Conservation (phyloP, 2,888 invertebrate species). For the Epinotia nisella region DNA sequence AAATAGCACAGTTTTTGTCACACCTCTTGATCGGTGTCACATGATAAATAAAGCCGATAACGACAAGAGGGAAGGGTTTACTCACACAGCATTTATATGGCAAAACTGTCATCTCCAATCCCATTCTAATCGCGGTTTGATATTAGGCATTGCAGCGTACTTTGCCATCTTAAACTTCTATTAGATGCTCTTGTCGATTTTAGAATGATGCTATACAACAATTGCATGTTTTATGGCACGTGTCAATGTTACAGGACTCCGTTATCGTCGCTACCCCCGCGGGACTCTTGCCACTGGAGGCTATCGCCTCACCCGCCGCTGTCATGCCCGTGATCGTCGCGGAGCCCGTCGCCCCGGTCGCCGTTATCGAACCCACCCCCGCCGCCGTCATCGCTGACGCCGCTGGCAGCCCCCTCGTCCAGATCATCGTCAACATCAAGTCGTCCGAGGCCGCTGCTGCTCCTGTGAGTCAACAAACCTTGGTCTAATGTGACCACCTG, state of each 20-base stretch:
- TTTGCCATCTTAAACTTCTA: too few relatives aligned
- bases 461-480: conserved; percentile 12
- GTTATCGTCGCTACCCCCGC: conserved; percentile 41
- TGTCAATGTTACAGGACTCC: conserved; percentile 22
- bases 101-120: too few relatives aligned
- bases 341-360: conserved; percentile 17
- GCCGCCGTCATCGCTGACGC: conserved; percentile 45
- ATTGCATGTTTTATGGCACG: neutral
- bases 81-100: too few relatives aligned
- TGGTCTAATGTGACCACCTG: neutral
- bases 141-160: too few relatives aligned
- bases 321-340: conserved; percentile 34
- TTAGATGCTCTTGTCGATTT: too few relatives aligned
- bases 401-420: conserved; percentile 53
- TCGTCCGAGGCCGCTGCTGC: conserved; percentile 34
- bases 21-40: too few relatives aligned
- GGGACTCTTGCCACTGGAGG: conserved; percentile 38
- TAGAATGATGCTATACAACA: too few relatives aligned
- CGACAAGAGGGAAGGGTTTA: too few relatives aligned
- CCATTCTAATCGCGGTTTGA: too few relatives aligned
- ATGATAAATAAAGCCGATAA: too few relatives aligned
- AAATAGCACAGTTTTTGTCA: too few relatives aligned
- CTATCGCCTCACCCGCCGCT: conserved; percentile 26
- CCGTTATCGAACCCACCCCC: conserved; percentile 43
- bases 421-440: conserved; percentile 51